These are phyloP conservation scores for Ctenochaetus hawaiiensis DNA, from an alignment of 2,797 vertebrate genomes.

Conservation along the genomic window DNA sequence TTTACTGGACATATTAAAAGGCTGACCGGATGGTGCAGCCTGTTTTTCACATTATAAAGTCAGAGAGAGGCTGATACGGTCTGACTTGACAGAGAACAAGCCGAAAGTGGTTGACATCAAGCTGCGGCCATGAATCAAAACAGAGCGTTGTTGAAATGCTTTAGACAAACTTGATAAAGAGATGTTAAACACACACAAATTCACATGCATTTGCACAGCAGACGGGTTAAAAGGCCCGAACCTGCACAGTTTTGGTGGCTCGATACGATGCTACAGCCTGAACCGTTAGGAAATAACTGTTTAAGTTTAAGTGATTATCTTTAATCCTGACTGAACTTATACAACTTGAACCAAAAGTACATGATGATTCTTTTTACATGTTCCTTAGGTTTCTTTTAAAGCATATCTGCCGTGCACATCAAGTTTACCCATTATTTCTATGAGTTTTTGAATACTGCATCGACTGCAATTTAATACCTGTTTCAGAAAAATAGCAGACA, in stretches of 20 bases:
- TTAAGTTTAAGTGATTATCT: slow-evolving; percentile 36
- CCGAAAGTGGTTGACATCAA: slow-evolving; percentile 66
- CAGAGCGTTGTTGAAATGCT: slow-evolving; percentile 28
- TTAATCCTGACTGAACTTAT: slow-evolving; percentile 8
- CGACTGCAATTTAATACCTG: not conserved
- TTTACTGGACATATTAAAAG: slow-evolving; percentile 80
- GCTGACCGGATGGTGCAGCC: slow-evolving; percentile 67
- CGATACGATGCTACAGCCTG: slow-evolving; percentile 44
- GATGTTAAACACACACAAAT: slow-evolving; percentile 51
- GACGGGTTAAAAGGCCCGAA: slow-evolving; percentile 18
- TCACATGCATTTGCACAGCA: slow-evolving; percentile 30
- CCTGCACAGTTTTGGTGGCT: slow-evolving; percentile 38
- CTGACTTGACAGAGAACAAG: slow-evolving; percentile 74
- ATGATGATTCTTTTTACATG: not conserved
- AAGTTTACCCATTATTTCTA: not conserved
- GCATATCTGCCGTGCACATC: not conserved
- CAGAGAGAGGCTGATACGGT: slow-evolving; percentile 71
- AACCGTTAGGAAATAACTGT: slow-evolving; percentile 41
- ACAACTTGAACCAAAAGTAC: not conserved
- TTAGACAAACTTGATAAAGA: slow-evolving; percentile 68
- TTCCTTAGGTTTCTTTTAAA: not conserved
- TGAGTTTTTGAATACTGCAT: not conserved
- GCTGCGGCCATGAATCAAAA: slow-evolving; percentile 70
- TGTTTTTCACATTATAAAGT: slow-evolving; percentile 74
- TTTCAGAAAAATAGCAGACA: not conserved